Conservation (phyloP, 2,797 vertebrate species). For the Hybognathus amarus region DNA sequence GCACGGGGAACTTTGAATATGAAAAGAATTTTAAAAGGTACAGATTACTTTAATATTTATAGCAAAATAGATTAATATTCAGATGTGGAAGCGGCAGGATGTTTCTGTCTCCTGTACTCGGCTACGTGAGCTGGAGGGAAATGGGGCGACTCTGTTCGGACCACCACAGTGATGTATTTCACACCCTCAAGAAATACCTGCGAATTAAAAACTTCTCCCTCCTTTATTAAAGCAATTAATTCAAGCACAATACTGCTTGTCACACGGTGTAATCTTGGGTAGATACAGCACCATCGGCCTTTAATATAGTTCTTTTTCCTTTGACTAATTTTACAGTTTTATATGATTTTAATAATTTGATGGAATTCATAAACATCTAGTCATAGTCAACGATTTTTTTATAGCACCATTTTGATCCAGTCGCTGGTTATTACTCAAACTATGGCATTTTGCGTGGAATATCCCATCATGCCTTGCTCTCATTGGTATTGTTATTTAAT, state of each 20-base stretch:
- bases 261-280: slow-evolving; percentile 8
- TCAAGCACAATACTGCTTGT: slow-evolving; percentile 5
- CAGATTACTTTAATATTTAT: slow-evolving; percentile 99
- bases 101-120: slow-evolving; percentile 63
- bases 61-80: slow-evolving; percentile 98
- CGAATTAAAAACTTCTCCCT: slow-evolving; percentile 62
- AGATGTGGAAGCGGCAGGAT: slow-evolving; percentile 83
- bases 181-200: slow-evolving; percentile 33
- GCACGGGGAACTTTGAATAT: slow-evolving; percentile 90
- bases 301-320: neutral
- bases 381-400: neutral
- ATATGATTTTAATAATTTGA: neutral
- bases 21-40: slow-evolving; percentile 99
- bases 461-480: neutral
- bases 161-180: slow-evolving; percentile 32
- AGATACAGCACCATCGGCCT: neutral
- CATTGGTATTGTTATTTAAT: neutral
- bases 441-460: neutral
- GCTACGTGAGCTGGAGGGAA: slow-evolving; percentile 44
- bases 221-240: slow-evolving; percentile 50
- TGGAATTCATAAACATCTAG: neutral
- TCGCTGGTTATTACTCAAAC: neutral
- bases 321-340: neutral
- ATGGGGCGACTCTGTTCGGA: neutral
- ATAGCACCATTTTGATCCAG: too few relatives aligned